These are phyloP conservation scores for Lasius platythorax DNA, from an alignment of 2,888 invertebrate genomes.

Conservation along the genomic window DNA sequence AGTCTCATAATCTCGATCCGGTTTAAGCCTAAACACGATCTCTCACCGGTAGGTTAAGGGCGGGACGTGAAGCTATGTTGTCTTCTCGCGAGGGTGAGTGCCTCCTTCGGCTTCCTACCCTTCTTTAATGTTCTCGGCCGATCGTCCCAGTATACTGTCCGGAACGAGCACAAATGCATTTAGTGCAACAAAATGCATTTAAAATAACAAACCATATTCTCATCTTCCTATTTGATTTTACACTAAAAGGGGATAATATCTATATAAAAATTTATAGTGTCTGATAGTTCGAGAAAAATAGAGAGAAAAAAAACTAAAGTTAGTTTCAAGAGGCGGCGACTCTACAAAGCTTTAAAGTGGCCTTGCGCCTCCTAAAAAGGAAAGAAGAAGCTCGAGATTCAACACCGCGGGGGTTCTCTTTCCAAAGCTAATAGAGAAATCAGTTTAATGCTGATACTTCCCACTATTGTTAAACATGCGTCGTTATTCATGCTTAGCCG, in stretches of 20 bases:
- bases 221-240: slow-evolving; percentile 50
- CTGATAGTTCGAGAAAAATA: slow-evolving; percentile 62
- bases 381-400: slow-evolving; percentile 60
- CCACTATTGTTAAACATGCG: slow-evolving; percentile 72
- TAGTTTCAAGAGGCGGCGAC: slow-evolving; percentile 74
- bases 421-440: slow-evolving; percentile 82
- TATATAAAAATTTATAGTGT: slow-evolving; percentile 58
- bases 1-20: slow-evolving; percentile 76
- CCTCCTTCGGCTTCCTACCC: slow-evolving; percentile 73
- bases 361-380: slow-evolving; percentile 37
- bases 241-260: slow-evolving; percentile 65
- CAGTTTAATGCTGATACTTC: slow-evolving; percentile 80
- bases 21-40: slow-evolving; percentile 69
- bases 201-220: slow-evolving; percentile 65
- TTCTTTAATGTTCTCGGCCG: slow-evolving; percentile 11
- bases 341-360: slow-evolving; percentile 80
- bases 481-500: slow-evolving; percentile 68
- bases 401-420: slow-evolving; percentile 78
- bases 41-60: slow-evolving; percentile 68
- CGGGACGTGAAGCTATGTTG: slow-evolving; percentile 79
- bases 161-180: slow-evolving; percentile 66
- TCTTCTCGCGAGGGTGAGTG: slow-evolving; percentile 67
- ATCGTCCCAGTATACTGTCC: neutral
- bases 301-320: slow-evolving; percentile 72
- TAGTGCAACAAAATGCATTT: slow-evolving; percentile 51